Conservation (phyloP, 37 sponge, comb jelly and placozoan species). For the Ephydatia muelleri region DNA sequence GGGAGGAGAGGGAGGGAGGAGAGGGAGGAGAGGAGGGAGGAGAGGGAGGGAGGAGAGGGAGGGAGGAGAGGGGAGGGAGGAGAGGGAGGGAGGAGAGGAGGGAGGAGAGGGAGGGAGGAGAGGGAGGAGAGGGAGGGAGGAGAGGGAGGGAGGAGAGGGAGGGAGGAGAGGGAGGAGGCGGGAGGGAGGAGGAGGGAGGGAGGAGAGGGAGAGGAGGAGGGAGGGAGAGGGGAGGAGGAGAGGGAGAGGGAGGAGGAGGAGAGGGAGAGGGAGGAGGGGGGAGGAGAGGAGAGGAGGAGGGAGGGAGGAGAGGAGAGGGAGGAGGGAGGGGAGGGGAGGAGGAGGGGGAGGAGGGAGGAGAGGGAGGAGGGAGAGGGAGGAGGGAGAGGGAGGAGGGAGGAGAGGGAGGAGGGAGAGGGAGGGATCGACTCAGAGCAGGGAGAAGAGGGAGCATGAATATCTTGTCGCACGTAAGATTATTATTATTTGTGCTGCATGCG, state of each 20-base stretch:
- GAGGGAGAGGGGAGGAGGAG: background rate
- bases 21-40: background rate
- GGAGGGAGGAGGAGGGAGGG: background rate
- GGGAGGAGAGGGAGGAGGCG: background rate
- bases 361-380: background rate
- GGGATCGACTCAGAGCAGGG: background rate
- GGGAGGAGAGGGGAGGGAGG: background rate
- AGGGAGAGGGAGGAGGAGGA: background rate
- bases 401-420: background rate
- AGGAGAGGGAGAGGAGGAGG: background rate
- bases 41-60: background rate
- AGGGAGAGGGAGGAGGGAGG: background rate
- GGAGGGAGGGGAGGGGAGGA: too few relatives aligned
- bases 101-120: background rate
- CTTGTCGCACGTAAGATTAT: slow-evolving; percentile 1
- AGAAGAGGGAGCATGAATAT: slow-evolving; percentile 2
- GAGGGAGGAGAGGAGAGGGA: too few relatives aligned
- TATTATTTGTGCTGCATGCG: slow-evolving; percentile 7
- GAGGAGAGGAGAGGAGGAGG: background rate
- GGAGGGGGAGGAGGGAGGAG: background rate
- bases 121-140: background rate
- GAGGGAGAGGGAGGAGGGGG: background rate
- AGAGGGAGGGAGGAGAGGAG: background rate
- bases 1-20: background rate
- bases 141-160: background rate